Evolutionary conservation across 2,797 vertebrate species (phyloP).

Genomic region (Phoxinus dragarum): DNA sequence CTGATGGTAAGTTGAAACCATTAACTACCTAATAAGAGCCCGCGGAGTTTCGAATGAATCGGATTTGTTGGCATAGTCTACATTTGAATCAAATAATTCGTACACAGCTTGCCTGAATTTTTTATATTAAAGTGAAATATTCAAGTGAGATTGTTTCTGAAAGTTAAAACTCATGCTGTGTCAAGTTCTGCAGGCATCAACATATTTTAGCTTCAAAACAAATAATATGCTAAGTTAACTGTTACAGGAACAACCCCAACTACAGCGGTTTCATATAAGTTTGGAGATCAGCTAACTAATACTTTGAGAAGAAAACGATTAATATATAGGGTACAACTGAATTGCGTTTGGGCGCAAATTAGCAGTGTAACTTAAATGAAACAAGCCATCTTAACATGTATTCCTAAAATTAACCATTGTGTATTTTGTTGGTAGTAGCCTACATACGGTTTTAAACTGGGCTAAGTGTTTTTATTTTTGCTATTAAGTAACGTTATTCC

Average conservation of each 20-base stretch:
- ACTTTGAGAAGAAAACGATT: neutral
- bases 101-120: neutral
- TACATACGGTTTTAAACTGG: too few relatives aligned
- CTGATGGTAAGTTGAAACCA: conserved; percentile 27
- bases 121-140: neutral
- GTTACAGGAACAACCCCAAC: neutral
- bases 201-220: neutral
- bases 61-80: neutral
- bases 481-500: neutral
- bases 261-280: neutral
- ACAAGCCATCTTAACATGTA: neutral
- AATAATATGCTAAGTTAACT: neutral
- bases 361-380: neutral
- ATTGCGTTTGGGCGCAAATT: neutral
- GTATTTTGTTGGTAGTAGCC: neutral
- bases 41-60: neutral
- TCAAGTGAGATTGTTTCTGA: neutral
- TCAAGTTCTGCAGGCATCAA: neutral
- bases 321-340: neutral
- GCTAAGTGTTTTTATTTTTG: neutral
- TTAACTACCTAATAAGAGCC: neutral
- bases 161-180: neutral
- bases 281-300: neutral
- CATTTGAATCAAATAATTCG: neutral
- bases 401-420: neutral